A percentile compares a stretch with the other conserved stretches of the same genome.
These are phyloP conservation scores for Ambastaia sidthimunki DNA, from an alignment of 2,797 vertebrate genomes.

Conservation along the genomic window DNA sequence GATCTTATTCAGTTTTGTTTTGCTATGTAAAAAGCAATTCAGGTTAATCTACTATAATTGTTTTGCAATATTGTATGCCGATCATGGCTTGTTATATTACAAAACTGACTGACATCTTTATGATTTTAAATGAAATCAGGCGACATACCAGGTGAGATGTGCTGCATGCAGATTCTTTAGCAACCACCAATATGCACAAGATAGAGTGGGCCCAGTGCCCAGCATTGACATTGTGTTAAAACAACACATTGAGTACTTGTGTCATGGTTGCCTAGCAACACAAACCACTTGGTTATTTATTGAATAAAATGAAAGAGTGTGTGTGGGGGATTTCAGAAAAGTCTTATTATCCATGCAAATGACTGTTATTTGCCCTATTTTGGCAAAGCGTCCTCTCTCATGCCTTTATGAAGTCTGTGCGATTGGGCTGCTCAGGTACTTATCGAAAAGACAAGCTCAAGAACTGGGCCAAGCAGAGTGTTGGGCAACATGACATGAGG, in stretches of 20 bases:
- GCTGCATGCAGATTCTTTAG: slow-evolving; percentile 41
- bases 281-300: slow-evolving; percentile 76
- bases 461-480: slow-evolving; percentile 37
- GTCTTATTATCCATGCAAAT: slow-evolving; percentile 73
- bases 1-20: not conserved
- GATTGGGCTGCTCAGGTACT: slow-evolving; percentile 60
- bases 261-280: slow-evolving; percentile 77
- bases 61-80: not conserved
- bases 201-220: slow-evolving; percentile 62
- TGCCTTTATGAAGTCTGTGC: slow-evolving; percentile 58
- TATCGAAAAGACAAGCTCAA: slow-evolving; percentile 59
- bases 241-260: slow-evolving; percentile 71
- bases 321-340: slow-evolving; percentile 34
- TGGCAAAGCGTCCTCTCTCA: slow-evolving; percentile 61
- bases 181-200: slow-evolving; percentile 50
- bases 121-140: not conserved
- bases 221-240: slow-evolving; percentile 67
- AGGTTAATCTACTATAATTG: not conserved
- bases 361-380: slow-evolving; percentile 66
- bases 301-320: slow-evolving; percentile 65
- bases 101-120: slow-evolving; percentile 24
- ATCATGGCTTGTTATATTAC: slow-evolving; percentile 7
- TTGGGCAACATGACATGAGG: slow-evolving; percentile 53
- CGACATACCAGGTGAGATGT: slow-evolving; percentile 7
- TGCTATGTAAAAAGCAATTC: not conserved